These are phyloP conservation scores for Acanthosepion lycidas DNA, from an alignment of 2,888 invertebrate genomes.

Conservation along the genomic window DNA sequence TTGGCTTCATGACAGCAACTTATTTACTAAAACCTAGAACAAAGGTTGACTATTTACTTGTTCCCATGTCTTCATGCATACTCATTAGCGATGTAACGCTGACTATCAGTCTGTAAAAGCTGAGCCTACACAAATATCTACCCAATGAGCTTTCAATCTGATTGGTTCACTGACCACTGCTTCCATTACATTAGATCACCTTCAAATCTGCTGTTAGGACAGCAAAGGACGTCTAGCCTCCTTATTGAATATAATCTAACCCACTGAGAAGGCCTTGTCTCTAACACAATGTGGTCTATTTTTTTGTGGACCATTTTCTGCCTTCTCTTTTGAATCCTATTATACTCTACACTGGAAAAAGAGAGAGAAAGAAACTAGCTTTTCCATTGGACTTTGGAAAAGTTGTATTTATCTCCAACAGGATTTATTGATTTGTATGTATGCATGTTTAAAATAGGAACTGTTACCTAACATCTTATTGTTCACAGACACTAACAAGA, in stretches of 20 bases:
- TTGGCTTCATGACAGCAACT: no score
- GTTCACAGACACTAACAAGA: no score
- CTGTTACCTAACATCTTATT: no score
- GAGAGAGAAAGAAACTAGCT: not conserved
- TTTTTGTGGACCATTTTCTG: not conserved
- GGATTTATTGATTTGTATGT: no score
- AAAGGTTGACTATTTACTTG: no score
- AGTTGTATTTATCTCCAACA: no score
- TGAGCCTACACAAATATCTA: not conserved
- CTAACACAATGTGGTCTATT: not conserved
- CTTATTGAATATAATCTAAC: not conserved
- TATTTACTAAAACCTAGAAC: no score
- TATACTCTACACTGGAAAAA: no score
- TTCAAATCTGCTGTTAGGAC: not conserved
- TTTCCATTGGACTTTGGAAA: not conserved
- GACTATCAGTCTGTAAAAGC: not conserved
- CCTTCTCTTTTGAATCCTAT: not conserved
- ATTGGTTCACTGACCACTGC: not conserved
- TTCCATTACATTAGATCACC: not conserved
- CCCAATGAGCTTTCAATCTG: not conserved
- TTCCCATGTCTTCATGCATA: no score
- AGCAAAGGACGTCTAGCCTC: not conserved
- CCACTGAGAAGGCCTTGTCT: no score
- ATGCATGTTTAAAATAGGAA: no score
- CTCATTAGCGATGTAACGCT: not conserved